Conservation (phyloP, 2,888 invertebrate species). For the Sympetrum striolatum region DNA sequence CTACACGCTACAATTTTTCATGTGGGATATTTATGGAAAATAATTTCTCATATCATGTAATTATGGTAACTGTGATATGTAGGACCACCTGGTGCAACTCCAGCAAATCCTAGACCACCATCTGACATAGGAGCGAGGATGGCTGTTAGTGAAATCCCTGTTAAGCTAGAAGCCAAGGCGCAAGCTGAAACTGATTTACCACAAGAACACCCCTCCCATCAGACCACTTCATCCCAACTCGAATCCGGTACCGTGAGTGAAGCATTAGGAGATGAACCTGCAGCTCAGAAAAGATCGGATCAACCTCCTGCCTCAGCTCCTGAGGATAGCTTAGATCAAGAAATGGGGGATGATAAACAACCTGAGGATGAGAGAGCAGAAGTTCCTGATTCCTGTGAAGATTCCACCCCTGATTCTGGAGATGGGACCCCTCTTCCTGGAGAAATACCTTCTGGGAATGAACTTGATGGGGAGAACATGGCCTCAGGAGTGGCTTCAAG, state of each 20-base stretch:
- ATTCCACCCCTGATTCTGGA: not conserved
- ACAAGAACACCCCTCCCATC: not conserved
- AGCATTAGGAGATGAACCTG: not conserved
- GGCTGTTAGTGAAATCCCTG: not conserved
- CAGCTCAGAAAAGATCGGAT: not conserved
- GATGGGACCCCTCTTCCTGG: not conserved
- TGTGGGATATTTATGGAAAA: too few species aligned
- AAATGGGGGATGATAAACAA: not conserved
- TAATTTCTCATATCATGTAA: too few species aligned
- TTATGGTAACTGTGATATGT: not conserved
- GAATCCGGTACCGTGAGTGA: not conserved
- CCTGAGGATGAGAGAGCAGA: not conserved
- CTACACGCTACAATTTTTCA: too few species aligned
- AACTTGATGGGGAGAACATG: not conserved
- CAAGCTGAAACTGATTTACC: not conserved
- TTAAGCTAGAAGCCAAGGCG: not conserved
- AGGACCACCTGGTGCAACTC: conserved; percentile 45
- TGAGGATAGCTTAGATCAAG: not conserved
- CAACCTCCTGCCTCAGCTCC: not conserved
- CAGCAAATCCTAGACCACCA: conserved; percentile 37
- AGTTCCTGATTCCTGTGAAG: not conserved
- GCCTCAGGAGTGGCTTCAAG: not conserved
- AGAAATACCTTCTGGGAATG: not conserved
- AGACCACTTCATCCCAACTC: not conserved
- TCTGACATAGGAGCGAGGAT: not conserved